phyloP scores from a whole-genome alignment of 2,888 invertebrate genomes.

The Chrysodeixis includens region DNA sequence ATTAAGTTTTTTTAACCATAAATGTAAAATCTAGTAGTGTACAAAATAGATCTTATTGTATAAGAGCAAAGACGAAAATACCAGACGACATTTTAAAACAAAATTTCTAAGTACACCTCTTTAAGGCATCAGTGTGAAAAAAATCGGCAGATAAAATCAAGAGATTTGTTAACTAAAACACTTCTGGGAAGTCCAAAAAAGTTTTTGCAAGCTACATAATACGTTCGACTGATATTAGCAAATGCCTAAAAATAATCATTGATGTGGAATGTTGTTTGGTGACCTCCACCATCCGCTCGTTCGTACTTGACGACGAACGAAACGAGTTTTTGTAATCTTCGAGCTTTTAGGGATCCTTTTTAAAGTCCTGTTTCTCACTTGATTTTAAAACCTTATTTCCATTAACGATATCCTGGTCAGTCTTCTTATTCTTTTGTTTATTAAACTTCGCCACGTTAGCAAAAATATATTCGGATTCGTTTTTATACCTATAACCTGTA shows the following conservation, averaged over 20 bases:
- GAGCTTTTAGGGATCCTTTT: conserved; percentile 39
- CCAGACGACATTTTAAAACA: too few species aligned
- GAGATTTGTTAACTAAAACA: conserved; percentile 16
- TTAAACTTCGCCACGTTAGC: not conserved
- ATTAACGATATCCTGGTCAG: not conserved
- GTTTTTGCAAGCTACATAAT: conserved; percentile 36
- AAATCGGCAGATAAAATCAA: not conserved
- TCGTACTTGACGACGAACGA: conserved; percentile 51
- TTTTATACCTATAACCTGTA: not conserved
- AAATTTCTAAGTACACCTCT: too few species aligned
- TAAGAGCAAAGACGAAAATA: too few species aligned
- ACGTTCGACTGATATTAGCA: conserved; percentile 60
- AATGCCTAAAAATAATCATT: conserved; percentile 73
- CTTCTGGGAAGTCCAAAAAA: not conserved
- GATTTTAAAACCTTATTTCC: not conserved
- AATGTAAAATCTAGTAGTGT: too few species aligned
- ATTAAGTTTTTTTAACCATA: too few species aligned
- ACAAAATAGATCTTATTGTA: too few species aligned
- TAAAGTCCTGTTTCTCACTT: conserved; percentile 22
- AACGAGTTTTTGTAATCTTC: conserved; percentile 61
- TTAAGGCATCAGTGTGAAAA: not conserved
- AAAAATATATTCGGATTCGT: not conserved
- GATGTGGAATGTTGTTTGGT: conserved; percentile 72
- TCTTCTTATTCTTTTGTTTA: not conserved
- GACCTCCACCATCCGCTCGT: conserved; percentile 70